Conservation (phyloP, 2,888 invertebrate genomes). For the Acronicta psi region DNA sequence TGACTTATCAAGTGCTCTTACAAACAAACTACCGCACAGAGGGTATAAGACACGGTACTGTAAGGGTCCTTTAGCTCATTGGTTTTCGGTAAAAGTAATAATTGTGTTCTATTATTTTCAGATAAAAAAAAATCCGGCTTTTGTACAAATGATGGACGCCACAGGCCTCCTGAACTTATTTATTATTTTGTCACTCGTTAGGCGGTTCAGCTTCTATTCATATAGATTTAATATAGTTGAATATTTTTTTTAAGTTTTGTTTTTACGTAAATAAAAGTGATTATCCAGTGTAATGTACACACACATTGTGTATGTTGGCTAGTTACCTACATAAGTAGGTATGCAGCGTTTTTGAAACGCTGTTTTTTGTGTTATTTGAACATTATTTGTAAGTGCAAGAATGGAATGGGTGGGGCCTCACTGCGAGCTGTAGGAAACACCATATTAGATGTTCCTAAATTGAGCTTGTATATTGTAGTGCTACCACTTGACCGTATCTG, state of each 20-base stretch:
- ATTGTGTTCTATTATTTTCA: slow-evolving; percentile 66
- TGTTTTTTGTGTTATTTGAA: slow-evolving; percentile 44
- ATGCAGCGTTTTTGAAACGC: slow-evolving; percentile 63
- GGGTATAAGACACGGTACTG: no score
- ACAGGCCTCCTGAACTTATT: slow-evolving; percentile 79
- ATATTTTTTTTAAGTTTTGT: slow-evolving; percentile 78
- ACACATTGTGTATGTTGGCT: slow-evolving; percentile 61
- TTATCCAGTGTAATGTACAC: slow-evolving; percentile 58
- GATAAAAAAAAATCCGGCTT: slow-evolving; percentile 71
- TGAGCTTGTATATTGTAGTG: slow-evolving; percentile 36
- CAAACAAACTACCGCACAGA: no score
- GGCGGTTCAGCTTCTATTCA: slow-evolving; percentile 84
- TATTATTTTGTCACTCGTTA: slow-evolving; percentile 86
- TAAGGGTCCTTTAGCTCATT: no score
- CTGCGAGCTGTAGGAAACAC: slow-evolving; percentile 43
- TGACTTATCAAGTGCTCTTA: no score
- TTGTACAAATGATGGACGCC: slow-evolving; percentile 83
- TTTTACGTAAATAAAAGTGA: slow-evolving; percentile 73
- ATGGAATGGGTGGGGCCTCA: slow-evolving; percentile 52
- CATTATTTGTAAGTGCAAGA: slow-evolving; percentile 53
- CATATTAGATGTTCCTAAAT: slow-evolving; percentile 37
- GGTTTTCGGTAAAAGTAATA: neutral
- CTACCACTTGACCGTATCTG: slow-evolving; percentile 9
- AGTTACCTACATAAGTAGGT: slow-evolving; percentile 75
- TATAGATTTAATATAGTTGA: slow-evolving; percentile 82